Evolutionary conservation across 2,797 vertebrate genomes (phyloP).

Genomic region (Poliocrania exsul): DNA sequence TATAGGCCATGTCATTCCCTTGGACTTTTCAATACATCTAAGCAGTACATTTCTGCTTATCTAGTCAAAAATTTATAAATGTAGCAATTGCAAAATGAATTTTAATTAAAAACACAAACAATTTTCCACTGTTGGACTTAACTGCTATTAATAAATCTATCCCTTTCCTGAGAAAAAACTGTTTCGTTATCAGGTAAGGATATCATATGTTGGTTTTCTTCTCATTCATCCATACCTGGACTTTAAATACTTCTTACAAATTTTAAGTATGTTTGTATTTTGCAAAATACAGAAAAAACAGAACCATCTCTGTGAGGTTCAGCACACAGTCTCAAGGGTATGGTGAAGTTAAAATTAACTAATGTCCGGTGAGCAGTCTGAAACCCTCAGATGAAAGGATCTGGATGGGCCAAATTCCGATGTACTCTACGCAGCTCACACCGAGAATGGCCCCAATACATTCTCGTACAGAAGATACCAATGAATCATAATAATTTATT

Average conservation of each 20-base stretch:
- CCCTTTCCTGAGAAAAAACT: neutral
- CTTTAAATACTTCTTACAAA: neutral
- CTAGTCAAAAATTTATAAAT: neutral
- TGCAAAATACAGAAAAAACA: neutral
- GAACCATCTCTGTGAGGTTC: neutral
- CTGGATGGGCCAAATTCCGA: slow-evolving; percentile 3
- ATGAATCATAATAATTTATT: neutral
- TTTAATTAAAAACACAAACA: neutral
- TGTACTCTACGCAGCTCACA: neutral
- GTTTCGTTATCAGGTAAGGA: neutral
- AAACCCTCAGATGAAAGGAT: slow-evolving; percentile 28
- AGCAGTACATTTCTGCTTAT: neutral
- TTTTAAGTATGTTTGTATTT: neutral
- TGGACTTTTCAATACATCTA: neutral
- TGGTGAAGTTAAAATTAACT: slow-evolving; percentile 43
- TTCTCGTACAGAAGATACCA: neutral
- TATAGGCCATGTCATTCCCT: neutral
- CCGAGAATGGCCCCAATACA: neutral
- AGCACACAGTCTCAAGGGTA: neutral
- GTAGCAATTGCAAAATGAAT: neutral
- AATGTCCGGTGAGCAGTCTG: neutral
- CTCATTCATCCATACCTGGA: neutral
- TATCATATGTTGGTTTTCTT: neutral
- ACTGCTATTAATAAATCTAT: neutral
- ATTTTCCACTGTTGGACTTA: neutral